phyloP scores from a whole-genome alignment of 2,797 vertebrate genomes.

The Gobionotothen gibberifrons region DNA sequence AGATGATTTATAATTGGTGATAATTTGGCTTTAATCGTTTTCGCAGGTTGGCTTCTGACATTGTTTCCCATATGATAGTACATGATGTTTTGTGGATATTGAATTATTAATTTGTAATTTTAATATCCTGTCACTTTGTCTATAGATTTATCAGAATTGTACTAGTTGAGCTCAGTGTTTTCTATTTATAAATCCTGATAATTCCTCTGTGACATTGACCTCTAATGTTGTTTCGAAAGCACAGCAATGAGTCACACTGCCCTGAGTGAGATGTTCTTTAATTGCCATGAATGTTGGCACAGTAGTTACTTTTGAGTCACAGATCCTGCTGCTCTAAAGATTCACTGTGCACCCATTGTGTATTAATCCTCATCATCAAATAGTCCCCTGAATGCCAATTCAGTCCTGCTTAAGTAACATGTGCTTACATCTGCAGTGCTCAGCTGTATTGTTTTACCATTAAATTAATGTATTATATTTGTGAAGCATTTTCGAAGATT shows the following conservation, averaged over 20 bases:
- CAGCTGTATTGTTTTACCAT: not conserved
- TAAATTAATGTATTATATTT: not conserved
- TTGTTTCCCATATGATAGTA: no score
- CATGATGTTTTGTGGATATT: not conserved
- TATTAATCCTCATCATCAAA: constrained; percentile 8
- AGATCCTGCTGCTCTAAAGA: constrained; percentile 16
- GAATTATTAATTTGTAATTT: not conserved
- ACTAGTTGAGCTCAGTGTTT: not conserved
- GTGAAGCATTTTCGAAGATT: not conserved
- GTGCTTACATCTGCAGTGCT: not conserved
- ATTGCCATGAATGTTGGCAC: not conserved
- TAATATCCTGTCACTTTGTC: not conserved
- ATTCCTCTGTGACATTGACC: not conserved
- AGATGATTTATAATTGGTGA: not conserved
- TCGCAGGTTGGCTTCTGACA: not conserved
- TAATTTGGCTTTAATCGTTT: not conserved
- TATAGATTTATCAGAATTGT: not conserved
- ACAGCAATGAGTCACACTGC: constrained; percentile 1
- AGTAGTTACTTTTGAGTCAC: constrained; percentile 4
- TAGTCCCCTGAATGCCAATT: not conserved
- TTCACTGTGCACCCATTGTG: constrained; percentile 15
- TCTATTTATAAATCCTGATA: not conserved
- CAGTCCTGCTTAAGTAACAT: not conserved
- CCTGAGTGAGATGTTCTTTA: not conserved
- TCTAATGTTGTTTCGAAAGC: not conserved